Evolutionary conservation across 1,140 invertebrate species (phyloP).

Genomic region (Galleria mellonella): DNA sequence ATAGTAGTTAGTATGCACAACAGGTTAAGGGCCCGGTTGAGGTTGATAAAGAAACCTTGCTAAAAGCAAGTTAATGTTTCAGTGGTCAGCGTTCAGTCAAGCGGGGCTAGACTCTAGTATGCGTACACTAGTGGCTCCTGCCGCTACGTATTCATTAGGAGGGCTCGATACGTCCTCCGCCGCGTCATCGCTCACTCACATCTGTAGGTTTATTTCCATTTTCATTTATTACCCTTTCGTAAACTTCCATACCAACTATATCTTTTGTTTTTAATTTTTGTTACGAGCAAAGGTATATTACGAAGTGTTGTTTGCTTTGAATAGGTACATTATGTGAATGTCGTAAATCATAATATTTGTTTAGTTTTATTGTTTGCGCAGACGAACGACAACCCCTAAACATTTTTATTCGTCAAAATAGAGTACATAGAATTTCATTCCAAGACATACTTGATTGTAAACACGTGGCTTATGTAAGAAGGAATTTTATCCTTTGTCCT

Average conservation of each 20-base stretch:
- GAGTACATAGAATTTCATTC: no score
- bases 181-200: slow-evolving; percentile 55
- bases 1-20: slow-evolving; percentile 35
- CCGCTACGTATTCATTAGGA: slow-evolving; percentile 41
- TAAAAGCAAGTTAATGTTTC: slow-evolving; percentile 66
- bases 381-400: no score
- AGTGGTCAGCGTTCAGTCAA: slow-evolving; percentile 64
- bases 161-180: slow-evolving; percentile 55
- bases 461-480: no score
- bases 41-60: slow-evolving; percentile 29
- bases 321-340: no score
- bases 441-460: no score
- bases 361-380: not conserved
- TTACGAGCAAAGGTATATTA: no score
- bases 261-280: no score
- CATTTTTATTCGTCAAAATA: no score
- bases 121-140: slow-evolving; percentile 33
- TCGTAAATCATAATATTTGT: not conserved
- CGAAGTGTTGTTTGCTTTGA: no score
- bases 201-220: slow-evolving; percentile 49
- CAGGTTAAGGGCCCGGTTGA: slow-evolving; percentile 33
- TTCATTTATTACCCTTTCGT: not conserved
- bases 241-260: not conserved
- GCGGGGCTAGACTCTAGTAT: slow-evolving; percentile 63
- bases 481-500: no score